A percentile compares a stretch with the other conserved stretches of the same genome.
phyloP scores from a whole-genome alignment of 1,140 invertebrate species.

The Meteorus sp. region DNA sequence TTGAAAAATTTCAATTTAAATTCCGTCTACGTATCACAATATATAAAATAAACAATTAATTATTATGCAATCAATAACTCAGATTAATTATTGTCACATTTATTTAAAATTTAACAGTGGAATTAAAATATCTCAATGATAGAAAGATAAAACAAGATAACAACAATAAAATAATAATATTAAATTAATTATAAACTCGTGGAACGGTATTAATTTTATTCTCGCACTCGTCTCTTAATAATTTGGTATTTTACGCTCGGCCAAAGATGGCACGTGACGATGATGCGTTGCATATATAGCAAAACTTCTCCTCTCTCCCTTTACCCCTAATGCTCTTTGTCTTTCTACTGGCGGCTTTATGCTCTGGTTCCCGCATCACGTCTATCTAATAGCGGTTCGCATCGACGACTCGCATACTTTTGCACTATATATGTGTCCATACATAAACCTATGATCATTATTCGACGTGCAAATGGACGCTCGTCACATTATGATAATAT shows the following conservation, averaged over 20 bases:
- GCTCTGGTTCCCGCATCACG: conserved; percentile 4
- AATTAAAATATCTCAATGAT: no score
- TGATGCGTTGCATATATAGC: conserved; percentile 5
- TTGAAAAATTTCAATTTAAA: no score
- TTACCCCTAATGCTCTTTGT: neutral
- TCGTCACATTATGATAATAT: conserved; percentile 1
- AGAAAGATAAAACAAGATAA: no score
- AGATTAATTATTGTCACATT: no score
- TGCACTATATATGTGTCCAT: no score
- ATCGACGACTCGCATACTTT: neutral
- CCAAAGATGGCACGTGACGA: conserved; percentile 13
- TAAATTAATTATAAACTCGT: neutral
- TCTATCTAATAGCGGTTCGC: neutral
- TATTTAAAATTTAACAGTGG: no score
- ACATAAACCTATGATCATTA: no score
- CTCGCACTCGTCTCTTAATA: neutral
- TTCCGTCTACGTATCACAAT: no score
- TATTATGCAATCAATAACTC: no score
- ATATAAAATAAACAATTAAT: no score
- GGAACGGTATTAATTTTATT: neutral
- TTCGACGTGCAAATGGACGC: neutral
- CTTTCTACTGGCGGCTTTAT: neutral
- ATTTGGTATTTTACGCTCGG: conserved; percentile 1
- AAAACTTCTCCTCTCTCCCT: neutral
- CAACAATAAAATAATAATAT: neutral